Evolutionary conservation across 2,113 vertebrate species (phyloP), one percentile per base, ranked within the genome.

Genomic region (Lophius piscatorius): DNA sequence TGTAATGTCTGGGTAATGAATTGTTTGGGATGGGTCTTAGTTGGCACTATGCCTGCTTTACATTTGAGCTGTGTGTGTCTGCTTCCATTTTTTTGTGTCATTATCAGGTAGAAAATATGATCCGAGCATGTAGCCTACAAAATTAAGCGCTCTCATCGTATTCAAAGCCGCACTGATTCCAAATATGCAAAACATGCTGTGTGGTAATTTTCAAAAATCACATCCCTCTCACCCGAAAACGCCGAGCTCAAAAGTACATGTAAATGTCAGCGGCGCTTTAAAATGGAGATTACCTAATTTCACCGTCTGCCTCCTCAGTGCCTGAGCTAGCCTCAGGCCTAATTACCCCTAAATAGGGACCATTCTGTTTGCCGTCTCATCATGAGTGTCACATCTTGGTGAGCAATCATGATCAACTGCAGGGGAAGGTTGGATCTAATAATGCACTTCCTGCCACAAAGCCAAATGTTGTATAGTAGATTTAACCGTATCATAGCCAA

Each of bases 261-360:
- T 29, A 51, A 47, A 50, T 35, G 20, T 56, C 60, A 29, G 40
- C 48, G 18, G 24, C 24, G 31, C 22, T 48, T 65, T 69, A 49
- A 29, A 38, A 62, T 72, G 29, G 5, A 39, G 10, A 39, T 61
- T 50, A 17, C 41, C 31, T 48, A 3, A 14, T 28, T 51, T 28
- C 42, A 35, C 17, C 16, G 16, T 41, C 50, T 60, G 36, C 31
- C 39, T 50, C 38, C 17, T 62, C 22, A 1, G 18, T 49, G 45
- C 45, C 21, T 35, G 29, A 22, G 5, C 24, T 42, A 11, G 26
- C 45, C 41, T 41, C 23, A n/a, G 55, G 39, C 13, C 5, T 0
- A 9, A 50, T 49, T 42, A 40, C 10, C 8, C 28, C 14, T 29
- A 35, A 39, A 31, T 10, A 36, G 35, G 31, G 12, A 26, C n/a